These are phyloP conservation scores for Syngnathoides biaculeatus DNA, from an alignment of 2,113 vertebrate species.

Conservation along the genomic window DNA sequence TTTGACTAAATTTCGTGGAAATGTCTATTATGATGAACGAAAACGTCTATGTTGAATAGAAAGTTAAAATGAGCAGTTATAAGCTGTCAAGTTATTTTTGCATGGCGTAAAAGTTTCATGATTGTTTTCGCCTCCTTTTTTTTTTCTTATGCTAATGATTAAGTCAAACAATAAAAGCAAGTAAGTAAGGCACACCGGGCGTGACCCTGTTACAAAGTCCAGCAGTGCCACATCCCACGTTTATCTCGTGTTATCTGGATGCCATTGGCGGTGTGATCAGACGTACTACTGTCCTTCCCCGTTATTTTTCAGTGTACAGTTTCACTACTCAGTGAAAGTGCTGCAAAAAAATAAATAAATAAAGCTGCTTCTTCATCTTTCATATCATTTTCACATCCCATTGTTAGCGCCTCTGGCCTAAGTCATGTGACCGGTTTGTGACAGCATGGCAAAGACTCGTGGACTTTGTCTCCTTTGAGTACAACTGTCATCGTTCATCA, in stretches of 20 bases:
- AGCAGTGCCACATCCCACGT: not conserved
- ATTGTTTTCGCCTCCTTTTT: not conserved
- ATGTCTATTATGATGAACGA: not conserved
- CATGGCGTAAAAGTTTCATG: too few relatives aligned
- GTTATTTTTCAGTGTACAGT: not conserved
- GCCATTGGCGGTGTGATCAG: constrained; percentile 5
- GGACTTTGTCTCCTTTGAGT: constrained; percentile 62
- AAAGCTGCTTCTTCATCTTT: not conserved
- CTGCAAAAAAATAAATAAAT: not conserved
- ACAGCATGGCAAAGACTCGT: constrained; percentile 67
- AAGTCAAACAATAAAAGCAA: not conserved
- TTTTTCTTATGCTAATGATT: not conserved
- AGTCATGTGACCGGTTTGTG: constrained; percentile 37
- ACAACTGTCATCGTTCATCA: constrained; percentile 49
- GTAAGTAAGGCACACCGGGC: not conserved
- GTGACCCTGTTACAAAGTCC: constrained; percentile 50
- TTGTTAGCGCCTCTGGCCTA: not conserved
- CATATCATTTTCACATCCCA: not conserved
- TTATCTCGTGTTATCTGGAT: constrained; percentile 47
- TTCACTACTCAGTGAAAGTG: not conserved
- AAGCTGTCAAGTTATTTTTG: too few relatives aligned
- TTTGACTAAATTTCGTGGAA: not conserved
- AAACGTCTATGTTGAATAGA: not conserved
- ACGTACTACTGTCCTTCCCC: constrained; percentile 6
- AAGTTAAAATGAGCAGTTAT: too few relatives aligned